phyloP scores from a whole-genome alignment of 1,140 invertebrate species.

The Hyphantria cunea region DNA sequence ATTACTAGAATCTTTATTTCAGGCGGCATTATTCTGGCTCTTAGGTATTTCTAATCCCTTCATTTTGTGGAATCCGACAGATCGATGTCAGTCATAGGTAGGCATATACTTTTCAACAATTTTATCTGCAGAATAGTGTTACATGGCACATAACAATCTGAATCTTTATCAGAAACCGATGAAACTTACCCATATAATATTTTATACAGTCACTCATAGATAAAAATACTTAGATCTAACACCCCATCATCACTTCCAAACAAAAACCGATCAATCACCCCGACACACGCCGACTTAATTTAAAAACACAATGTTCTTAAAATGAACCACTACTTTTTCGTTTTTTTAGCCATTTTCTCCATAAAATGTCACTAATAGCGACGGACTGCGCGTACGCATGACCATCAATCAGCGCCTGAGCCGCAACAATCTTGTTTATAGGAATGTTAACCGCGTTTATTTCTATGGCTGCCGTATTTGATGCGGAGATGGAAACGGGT shows the following conservation, averaged over 20 bases:
- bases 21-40: too few species aligned
- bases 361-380: conserved; percentile 66
- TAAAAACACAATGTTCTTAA: conserved; percentile 28
- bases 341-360: conserved; percentile 41
- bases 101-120: too few species aligned
- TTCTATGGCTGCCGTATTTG: conserved; percentile 48
- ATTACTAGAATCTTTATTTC: too few species aligned
- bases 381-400: conserved; percentile 40
- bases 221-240: too few species aligned
- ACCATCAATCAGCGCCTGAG: conserved; percentile 58
- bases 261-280: conserved; percentile 9
- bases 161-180: too few species aligned
- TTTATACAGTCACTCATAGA: too few species aligned
- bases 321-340: conserved; percentile 10
- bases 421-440: conserved; percentile 76
- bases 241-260: neutral
- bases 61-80: too few species aligned
- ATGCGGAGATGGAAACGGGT: conserved; percentile 40
- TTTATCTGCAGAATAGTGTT: too few species aligned
- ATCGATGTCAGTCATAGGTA: too few species aligned
- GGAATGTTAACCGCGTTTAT: conserved; percentile 75
- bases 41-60: too few species aligned
- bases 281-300: conserved; percentile 5
- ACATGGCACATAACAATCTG: too few species aligned
- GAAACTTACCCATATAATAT: too few species aligned